Conservation (phyloP, 2,888 invertebrate genomes). For the Sepioteuthis lessoniana region DNA sequence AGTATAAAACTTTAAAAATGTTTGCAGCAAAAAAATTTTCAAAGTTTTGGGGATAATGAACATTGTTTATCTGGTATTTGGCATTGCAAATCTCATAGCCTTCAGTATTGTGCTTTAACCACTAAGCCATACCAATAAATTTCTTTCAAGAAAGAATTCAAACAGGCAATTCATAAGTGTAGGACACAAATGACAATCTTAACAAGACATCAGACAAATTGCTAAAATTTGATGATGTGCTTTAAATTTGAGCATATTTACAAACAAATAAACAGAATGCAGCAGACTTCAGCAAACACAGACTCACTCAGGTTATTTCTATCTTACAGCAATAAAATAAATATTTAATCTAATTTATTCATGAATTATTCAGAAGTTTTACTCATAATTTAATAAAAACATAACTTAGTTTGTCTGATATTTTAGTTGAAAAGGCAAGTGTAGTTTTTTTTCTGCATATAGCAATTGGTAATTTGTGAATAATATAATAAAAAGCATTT, state of each 20-base stretch:
- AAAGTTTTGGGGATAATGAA: no score
- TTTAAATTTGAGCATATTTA: neutral
- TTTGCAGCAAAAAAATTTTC: no score
- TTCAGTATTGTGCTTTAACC: neutral
- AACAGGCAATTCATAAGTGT: neutral
- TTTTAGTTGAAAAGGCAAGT: neutral
- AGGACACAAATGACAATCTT: neutral
- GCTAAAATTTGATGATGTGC: neutral
- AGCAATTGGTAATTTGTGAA: neutral
- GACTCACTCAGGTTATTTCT: conserved; percentile 6
- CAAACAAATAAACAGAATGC: neutral
- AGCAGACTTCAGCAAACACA: no score
- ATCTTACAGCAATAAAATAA: neutral
- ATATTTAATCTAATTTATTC: conserved; percentile 9
- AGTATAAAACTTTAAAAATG: no score
- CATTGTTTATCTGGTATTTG: neutral
- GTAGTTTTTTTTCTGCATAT: neutral
- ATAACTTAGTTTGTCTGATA: neutral
- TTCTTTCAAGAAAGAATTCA: no score
- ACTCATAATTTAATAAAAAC: neutral
- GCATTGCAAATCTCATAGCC: neutral
- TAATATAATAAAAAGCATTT: neutral
- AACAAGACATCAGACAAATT: neutral
- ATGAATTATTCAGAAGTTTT: neutral
- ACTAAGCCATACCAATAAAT: neutral